These are phyloP conservation scores for Rhea americana DNA, from an alignment of 2,113 vertebrate species.

Conservation along the genomic window DNA sequence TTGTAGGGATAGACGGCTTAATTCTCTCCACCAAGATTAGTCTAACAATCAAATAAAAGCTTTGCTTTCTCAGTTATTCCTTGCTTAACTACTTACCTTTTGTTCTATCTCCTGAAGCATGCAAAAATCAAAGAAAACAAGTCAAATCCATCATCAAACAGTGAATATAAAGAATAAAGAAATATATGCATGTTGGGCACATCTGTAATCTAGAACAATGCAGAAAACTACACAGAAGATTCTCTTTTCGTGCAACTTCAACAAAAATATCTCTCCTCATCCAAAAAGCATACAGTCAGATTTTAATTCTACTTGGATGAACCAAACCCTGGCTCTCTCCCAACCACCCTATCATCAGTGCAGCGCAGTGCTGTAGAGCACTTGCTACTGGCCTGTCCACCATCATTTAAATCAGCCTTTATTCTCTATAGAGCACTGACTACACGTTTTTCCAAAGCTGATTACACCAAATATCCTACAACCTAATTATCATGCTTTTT, in stretches of 20 bases:
- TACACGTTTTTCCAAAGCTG: not conserved
- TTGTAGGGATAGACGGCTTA: rapidly evolving
- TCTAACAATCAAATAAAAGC: not conserved
- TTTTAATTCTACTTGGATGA: not conserved
- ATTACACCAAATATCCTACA: not conserved
- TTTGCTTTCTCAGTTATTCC: not conserved
- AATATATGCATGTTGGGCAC: rapidly evolving
- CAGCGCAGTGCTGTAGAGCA: rapidly evolving
- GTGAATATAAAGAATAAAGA: not conserved
- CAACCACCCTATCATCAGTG: not conserved
- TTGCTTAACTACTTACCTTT: slow-evolving; percentile 72
- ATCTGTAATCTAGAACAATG: not conserved
- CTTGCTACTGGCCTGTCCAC: not conserved
- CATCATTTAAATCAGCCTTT: not conserved
- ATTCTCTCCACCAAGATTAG: not conserved
- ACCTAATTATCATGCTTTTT: not conserved
- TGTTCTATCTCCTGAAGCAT: slow-evolving; percentile 81
- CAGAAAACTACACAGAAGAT: not conserved
- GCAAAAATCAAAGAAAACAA: slow-evolving; percentile 2
- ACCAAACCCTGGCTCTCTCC: not conserved
- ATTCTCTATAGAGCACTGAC: not conserved
- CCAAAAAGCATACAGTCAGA: not conserved
- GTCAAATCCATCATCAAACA: not conserved
- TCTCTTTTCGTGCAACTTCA: not conserved
- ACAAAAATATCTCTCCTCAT: not conserved